Evolutionary conservation across 2,113 vertebrate species (phyloP).

Genomic region (Uria aalge): DNA sequence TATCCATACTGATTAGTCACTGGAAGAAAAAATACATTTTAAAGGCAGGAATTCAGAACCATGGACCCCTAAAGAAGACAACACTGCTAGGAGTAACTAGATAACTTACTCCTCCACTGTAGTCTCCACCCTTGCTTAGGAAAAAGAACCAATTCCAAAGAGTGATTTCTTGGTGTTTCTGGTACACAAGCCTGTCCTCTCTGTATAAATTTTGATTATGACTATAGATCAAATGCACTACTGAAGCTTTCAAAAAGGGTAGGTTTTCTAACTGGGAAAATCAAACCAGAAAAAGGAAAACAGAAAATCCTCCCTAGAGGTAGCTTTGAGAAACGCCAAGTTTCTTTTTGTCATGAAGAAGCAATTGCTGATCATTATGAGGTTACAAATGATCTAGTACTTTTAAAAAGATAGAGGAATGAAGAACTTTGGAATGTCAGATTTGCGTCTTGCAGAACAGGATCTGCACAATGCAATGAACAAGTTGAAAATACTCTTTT

Average conservation of each 20-base stretch:
- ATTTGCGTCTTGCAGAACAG: not conserved
- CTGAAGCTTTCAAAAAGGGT: not conserved
- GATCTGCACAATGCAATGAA: not conserved
- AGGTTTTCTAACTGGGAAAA: not conserved
- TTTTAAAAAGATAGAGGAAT: not conserved
- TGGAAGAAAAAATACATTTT: not conserved
- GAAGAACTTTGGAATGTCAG: not conserved
- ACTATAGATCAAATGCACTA: not conserved
- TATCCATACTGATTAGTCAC: not conserved
- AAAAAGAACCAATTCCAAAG: not conserved
- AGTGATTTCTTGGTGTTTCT: not conserved
- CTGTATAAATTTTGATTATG: not conserved
- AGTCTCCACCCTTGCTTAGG: not conserved
- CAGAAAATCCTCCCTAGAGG: not conserved
- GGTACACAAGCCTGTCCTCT: not conserved
- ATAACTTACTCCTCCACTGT: not conserved
- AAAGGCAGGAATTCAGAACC: not conserved
- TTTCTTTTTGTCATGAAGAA: not conserved
- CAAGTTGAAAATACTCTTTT: not conserved
- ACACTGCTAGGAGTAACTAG: not conserved
- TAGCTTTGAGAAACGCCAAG: not conserved
- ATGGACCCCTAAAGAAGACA: not conserved
- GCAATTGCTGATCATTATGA: not conserved
- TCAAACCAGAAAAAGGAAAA: not conserved
- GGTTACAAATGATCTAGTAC: not conserved